Evolutionary conservation across 2,797 vertebrate genomes (phyloP), one percentile per base, ranked within the genome.

Genomic region (Lepilemur septentrionalis): DNA sequence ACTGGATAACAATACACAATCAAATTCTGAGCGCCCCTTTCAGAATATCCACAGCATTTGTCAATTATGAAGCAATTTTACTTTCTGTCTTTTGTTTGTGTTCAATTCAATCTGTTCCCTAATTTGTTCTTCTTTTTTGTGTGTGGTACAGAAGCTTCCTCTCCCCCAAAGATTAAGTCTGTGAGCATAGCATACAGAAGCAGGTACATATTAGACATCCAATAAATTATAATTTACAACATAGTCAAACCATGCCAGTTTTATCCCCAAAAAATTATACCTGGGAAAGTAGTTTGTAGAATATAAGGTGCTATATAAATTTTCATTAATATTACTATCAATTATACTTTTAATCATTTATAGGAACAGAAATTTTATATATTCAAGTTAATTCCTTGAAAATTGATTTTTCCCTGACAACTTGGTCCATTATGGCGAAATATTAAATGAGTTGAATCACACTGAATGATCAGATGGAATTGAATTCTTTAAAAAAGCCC

Each of bases 361-460:
- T 6, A 85, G 35, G 23, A 96, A 87, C 10, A 20, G 89, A 94
- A 96, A 43, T 79, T 50, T 72, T 55, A 2, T 90, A 93, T 75
- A 84, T 94, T 22, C 5, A 93, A 86, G 1, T 82, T 86, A 93
- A 79, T 86, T 88, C 13, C 18, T 87, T 91, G 30, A 96, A 84
- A 94, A 90, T 4, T 38, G 8, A 93, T 93, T 94, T 85, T 96
- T 85, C 10, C 41, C 35, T 50, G 70, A 94, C 7, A 84, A 78
- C 8, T 70, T 86, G 12, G 72, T 92, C 46, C 52, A 94, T 78
- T 89, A 84, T 79, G 7, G 7, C 75, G 12, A 95, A 96, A 85
- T 83, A 94, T n/a, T 95, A 94, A 85, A 14, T 78, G 35, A 4
- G 17, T 15, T 83, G 9, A 96, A 96, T 94, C 63, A 88, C n/a